Evolutionary conservation across 1,140 invertebrate species (phyloP).

Genomic region (Leptopilina boulardi): DNA sequence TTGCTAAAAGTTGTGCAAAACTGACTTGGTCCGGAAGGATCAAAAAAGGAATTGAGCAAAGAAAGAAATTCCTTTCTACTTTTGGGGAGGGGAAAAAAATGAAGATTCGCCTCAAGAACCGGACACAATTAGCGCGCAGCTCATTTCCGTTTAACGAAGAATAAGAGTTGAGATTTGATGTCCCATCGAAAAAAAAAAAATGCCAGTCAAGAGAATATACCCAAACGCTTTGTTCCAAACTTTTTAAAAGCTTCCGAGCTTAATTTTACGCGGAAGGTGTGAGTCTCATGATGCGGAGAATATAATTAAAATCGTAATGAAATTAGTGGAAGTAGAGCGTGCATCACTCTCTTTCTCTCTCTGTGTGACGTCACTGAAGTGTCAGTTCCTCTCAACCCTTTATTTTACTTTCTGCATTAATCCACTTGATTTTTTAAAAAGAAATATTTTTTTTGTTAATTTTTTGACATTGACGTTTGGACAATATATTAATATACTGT

Average conservation of each 20-base stretch:
- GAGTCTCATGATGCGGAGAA: not conserved
- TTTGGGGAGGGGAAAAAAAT: not conserved
- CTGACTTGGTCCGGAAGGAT: slow-evolving; percentile 4
- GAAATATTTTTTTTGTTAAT: not conserved
- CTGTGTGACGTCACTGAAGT: not conserved
- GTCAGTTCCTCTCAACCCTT: not conserved
- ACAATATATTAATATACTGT: too few species aligned
- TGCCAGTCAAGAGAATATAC: slow-evolving; percentile 3
- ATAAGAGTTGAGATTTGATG: not conserved
- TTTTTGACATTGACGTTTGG: slow-evolving; percentile 26
- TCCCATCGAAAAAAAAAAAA: not conserved
- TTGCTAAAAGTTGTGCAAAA: not conserved
- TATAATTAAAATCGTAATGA: slow-evolving; percentile 8
- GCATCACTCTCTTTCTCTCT: slow-evolving; percentile 10
- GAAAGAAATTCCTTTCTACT: not conserved
- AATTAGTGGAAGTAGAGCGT: not conserved
- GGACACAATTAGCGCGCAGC: slow-evolving; percentile 31
- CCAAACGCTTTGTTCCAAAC: not conserved
- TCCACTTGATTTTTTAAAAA: not conserved
- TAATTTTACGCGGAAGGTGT: not conserved
- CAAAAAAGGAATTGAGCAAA: not conserved
- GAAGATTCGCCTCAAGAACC: slow-evolving; percentile 26
- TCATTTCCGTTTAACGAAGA: slow-evolving; percentile 33
- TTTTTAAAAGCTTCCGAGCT: slow-evolving; percentile 28
- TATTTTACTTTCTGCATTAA: not conserved